phyloP scores from a whole-genome alignment of 2,888 invertebrate species.

The Orgyia antiqua region DNA sequence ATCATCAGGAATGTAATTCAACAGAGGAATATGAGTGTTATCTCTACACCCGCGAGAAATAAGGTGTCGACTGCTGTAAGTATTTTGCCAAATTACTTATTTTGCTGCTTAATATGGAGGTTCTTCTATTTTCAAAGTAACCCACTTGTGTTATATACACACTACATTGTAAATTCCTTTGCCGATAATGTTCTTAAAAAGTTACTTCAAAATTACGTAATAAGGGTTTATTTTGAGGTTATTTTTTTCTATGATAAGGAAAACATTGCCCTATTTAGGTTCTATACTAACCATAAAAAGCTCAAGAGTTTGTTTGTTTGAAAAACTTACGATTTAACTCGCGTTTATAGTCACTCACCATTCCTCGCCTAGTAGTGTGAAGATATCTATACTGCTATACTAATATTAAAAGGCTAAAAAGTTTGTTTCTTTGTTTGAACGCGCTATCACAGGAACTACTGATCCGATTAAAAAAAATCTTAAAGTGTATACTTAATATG shows the following conservation, averaged over 20 bases:
- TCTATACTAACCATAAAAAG: no score
- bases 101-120: no score
- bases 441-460: no score
- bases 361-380: not conserved
- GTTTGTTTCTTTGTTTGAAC: not conserved
- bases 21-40: constrained; percentile 56
- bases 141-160: not conserved
- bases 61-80: constrained; percentile 57
- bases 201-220: constrained; percentile 32
- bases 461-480: no score
- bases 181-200: not conserved
- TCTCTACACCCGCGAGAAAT: constrained; percentile 46
- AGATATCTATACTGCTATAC: no score
- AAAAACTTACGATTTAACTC: not conserved
- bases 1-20: constrained; percentile 52
- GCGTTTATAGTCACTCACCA: not conserved
- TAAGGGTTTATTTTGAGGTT: constrained; percentile 20
- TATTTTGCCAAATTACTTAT: constrained; percentile 13
- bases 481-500: no score
- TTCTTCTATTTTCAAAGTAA: not conserved
- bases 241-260: constrained; percentile 11
- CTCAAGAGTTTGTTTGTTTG: no score
- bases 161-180: not conserved
- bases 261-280: not conserved
- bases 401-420: not conserved